phyloP scores from a whole-genome alignment of 2,888 invertebrate species.

The Dynastes grantii region DNA sequence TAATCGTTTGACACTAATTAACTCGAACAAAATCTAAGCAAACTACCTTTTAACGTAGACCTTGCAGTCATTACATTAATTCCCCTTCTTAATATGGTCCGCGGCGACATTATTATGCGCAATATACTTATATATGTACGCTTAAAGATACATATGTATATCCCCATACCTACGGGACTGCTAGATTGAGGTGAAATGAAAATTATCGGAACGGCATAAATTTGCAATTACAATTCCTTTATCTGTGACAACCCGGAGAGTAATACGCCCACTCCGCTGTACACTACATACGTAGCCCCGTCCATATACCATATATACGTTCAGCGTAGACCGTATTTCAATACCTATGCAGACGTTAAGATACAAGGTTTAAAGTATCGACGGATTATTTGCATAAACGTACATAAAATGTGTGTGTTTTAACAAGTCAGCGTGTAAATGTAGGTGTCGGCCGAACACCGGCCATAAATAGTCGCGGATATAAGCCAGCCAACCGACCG shows the following conservation, averaged over 20 bases:
- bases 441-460: constrained; percentile 51
- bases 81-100: no score
- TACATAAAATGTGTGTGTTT: constrained; percentile 57
- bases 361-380: constrained; percentile 29
- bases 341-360: neutral
- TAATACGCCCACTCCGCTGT: constrained; percentile 54
- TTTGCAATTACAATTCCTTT: constrained; percentile 57
- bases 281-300: neutral
- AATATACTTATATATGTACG: neutral
- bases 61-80: no score
- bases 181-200: constrained; percentile 12
- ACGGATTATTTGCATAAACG: constrained; percentile 54
- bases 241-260: constrained; percentile 53
- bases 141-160: neutral
- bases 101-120: no score
- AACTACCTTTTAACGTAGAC: no score
- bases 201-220: constrained; percentile 51
- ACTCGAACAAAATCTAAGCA: no score
- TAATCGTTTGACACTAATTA: no score
- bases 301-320: neutral
- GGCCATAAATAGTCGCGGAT: constrained; percentile 46
- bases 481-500: neutral
- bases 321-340: neutral
- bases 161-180: neutral
- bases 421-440: constrained; percentile 55